Conservation (phyloP, 2,888 invertebrate genomes). For the Volucella zonaria region DNA sequence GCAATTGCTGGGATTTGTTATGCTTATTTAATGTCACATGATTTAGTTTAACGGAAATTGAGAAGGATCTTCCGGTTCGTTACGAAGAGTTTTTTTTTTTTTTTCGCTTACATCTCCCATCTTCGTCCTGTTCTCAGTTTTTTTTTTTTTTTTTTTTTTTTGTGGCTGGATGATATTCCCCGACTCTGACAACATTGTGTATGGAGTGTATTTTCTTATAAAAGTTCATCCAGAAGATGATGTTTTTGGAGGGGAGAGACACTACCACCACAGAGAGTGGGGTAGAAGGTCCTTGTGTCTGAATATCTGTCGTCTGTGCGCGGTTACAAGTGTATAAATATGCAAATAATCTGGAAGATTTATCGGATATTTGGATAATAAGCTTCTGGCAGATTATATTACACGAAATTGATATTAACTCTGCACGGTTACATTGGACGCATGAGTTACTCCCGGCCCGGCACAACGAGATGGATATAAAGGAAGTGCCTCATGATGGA, state of each 20-base stretch:
- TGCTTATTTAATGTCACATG: slow-evolving; percentile 74
- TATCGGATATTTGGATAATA: slow-evolving; percentile 74
- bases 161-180: slow-evolving; percentile 29
- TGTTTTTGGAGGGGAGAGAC: background rate
- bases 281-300: slow-evolving; percentile 15
- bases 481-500: slow-evolving; percentile 14
- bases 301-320: slow-evolving; percentile 14
- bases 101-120: background rate
- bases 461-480: background rate
- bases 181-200: too few species aligned
- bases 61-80: slow-evolving; percentile 65
- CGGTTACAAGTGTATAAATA: slow-evolving; percentile 68
- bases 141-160: slow-evolving; percentile 1
- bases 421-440: slow-evolving; percentile 13
- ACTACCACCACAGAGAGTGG: background rate
- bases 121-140: slow-evolving; percentile 31
- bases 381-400: slow-evolving; percentile 68
- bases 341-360: slow-evolving; percentile 73
- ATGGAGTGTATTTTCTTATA: slow-evolving; percentile 2
- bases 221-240: slow-evolving; percentile 48
- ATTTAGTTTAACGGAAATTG: slow-evolving; percentile 74
- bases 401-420: slow-evolving; percentile 69
- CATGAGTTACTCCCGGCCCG: background rate
- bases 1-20: slow-evolving; percentile 72
- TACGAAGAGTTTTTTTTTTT: slow-evolving; percentile 13